Evolutionary conservation across 64 coral and sea anemone genomes (phyloP), one percentile per base, ranked within the genome.

Genomic region (Pocillopora damicornis): DNA sequence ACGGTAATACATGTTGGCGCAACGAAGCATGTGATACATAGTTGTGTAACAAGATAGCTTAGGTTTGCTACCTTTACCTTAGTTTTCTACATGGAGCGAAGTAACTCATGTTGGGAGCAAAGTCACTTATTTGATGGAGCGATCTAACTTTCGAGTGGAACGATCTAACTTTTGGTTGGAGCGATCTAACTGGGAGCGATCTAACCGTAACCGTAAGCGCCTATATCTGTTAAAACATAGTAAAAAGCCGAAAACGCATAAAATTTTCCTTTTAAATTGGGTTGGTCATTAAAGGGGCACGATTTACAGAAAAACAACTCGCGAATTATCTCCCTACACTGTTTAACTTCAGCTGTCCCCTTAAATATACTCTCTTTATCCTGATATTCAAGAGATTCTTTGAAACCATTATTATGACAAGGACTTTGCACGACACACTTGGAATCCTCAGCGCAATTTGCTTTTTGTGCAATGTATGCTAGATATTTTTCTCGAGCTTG

Each of bases 401-500:
- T 82, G 16, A 89, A 81, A 9, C 79, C 79, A 11, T 80, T 71
- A 17, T 89, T 89, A 38, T 89, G 79, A 25, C 88, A 89, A 16
- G 88, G 88, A 61, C 79, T 89, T 58, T 72, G 35, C 5, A 89
- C 58, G n/a, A 81, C 63, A 72, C 56, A 36, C 4, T 23, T 23
- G 13, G 79, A 15, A 81, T 37, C 9, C 11, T 57, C 37, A 56
- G 4, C 38, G 22, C 63, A 35, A 38, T 60, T 78, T 16, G 12
- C 17, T 13, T 25, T 60, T 56, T 59, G 56, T 11, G 68, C 88
- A 10, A 89, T 58, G 20, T n/a, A 37, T 74, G 4, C 15, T 11
- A 89, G 64, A 34, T 71, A 89, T 1, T 14, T 71, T 36, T 80
- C 76, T 60, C 88, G 74, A n/a, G 88, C 88, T 62, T 89, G 76